phyloP scores from a whole-genome alignment of 2,888 invertebrate genomes.

The Calameuta filiformis region DNA sequence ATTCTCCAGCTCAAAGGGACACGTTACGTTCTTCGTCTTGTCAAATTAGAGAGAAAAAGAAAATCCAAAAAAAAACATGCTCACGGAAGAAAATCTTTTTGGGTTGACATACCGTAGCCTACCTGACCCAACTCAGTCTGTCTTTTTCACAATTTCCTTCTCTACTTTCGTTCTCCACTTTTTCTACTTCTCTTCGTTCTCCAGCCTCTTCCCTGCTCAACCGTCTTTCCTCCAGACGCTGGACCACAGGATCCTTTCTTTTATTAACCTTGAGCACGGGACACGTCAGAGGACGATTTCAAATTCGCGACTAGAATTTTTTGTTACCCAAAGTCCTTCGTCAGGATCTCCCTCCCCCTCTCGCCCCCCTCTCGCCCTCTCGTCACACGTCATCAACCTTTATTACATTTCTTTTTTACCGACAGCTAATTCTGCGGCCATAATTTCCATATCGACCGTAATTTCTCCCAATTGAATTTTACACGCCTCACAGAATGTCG shows the following conservation, averaged over 20 bases:
- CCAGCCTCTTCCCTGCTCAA: background rate
- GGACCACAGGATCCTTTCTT: slow-evolving; percentile 6
- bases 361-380: background rate
- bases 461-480: no score
- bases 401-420: no score
- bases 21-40: background rate
- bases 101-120: background rate
- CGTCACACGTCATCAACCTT: no score
- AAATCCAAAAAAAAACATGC: background rate
- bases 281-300: background rate
- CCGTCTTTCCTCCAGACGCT: background rate
- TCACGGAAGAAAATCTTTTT: slow-evolving; percentile 9
- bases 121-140: background rate
- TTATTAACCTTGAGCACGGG: background rate
- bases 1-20: background rate
- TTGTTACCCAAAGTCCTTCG: slow-evolving; percentile 14
- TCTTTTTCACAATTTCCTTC: background rate
- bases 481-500: no score
- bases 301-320: background rate
- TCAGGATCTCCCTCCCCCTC: background rate
- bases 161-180: background rate
- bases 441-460: no score
- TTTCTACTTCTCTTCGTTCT: background rate
- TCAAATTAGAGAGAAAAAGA: background rate
- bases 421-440: no score